These are phyloP conservation scores for Sebastes umbrosus DNA, from an alignment of 2,797 vertebrate genomes.

Conservation along the genomic window DNA sequence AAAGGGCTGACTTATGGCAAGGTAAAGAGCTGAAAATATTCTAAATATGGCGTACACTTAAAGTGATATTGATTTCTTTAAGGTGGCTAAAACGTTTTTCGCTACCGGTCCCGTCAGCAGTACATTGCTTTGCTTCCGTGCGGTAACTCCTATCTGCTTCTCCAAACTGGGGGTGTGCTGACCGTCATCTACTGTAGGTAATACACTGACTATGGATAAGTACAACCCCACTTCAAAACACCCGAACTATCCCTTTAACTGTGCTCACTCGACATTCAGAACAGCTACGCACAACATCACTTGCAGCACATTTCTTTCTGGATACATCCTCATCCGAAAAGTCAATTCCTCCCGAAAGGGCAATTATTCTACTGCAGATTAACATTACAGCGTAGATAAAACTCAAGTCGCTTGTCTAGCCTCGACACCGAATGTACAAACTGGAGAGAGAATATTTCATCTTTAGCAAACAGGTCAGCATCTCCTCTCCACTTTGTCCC, in stretches of 20 bases:
- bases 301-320: background rate
- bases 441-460: conserved; percentile 8
- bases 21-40: too few species aligned
- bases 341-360: conserved; percentile 21
- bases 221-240: too few species aligned
- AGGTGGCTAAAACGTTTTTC: too few species aligned
- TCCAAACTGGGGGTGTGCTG: too few species aligned
- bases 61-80: too few species aligned
- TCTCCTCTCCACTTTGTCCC: conserved; percentile 22
- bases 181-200: too few species aligned
- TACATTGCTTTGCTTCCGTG: too few species aligned
- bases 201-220: too few species aligned
- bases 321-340: conserved; percentile 16
- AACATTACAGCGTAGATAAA: conserved; percentile 9
- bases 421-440: conserved; percentile 8
- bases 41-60: too few species aligned
- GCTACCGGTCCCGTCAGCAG: too few species aligned
- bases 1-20: too few species aligned
- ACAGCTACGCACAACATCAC: background rate
- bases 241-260: background rate
- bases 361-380: conserved; percentile 2
- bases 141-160: too few species aligned
- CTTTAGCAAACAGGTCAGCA: conserved; percentile 29
- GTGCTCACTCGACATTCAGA: background rate
- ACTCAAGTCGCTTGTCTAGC: background rate